A percentile compares a stretch with the other conserved stretches of the same genome.
These are phyloP conservation scores for Pogoniulus pusillus DNA, from an alignment of 2,797 vertebrate genomes.

Conservation along the genomic window DNA sequence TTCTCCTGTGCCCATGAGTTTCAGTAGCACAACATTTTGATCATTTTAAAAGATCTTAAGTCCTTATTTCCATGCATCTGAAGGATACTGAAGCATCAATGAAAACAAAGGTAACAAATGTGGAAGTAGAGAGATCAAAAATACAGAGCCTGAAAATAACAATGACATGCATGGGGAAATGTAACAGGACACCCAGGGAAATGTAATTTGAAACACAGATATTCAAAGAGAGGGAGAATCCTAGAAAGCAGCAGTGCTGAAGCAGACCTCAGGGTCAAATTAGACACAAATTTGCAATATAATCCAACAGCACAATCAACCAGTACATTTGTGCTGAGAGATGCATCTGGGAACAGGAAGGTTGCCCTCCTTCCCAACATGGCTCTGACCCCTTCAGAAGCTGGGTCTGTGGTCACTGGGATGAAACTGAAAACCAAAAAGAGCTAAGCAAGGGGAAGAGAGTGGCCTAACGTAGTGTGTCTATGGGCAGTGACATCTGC, in stretches of 20 bases:
- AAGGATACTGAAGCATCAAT: neutral
- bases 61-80: neutral
- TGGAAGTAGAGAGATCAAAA: conserved; percentile 21
- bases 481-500: fast-evolving
- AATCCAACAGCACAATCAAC: conserved; percentile 52
- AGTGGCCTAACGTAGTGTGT: neutral
- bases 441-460: neutral
- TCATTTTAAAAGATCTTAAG: neutral
- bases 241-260: conserved; percentile 56
- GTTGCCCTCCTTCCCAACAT: neutral
- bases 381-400: neutral
- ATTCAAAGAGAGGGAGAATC: conserved; percentile 60
- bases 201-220: conserved; percentile 61
- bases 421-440: neutral
- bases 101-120: neutral
- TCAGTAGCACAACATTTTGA: neutral
- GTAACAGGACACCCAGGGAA: conserved; percentile 58
- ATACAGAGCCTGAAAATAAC: conserved; percentile 35
- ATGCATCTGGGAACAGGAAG: neutral
- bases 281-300: conserved; percentile 65
- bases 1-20: neutral
- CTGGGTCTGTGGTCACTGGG: neutral
- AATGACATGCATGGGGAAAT: conserved; percentile 65
- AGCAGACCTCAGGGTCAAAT: conserved; percentile 61
- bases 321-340: conserved; percentile 21